These are phyloP conservation scores for Noturus placidus DNA, from an alignment of 2,113 vertebrate species.

Conservation along the genomic window DNA sequence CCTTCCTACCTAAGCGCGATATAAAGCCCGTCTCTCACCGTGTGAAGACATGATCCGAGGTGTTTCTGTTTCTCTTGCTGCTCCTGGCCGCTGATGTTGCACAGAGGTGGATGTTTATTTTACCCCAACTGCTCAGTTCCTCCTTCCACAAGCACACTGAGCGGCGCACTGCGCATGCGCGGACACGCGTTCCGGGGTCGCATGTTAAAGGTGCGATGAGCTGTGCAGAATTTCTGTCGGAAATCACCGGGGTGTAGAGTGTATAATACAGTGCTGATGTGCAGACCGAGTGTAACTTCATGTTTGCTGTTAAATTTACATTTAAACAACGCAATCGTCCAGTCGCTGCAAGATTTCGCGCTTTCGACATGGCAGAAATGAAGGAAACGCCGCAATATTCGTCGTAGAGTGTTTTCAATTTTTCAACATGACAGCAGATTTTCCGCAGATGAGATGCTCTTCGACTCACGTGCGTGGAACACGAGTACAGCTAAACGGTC, in stretches of 20 bases:
- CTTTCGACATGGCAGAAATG: too few relatives aligned
- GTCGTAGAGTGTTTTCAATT: too few relatives aligned
- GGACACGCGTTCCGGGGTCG: neutral
- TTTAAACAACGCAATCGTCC: neutral
- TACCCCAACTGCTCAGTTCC: constrained; percentile 8
- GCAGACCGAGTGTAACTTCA: neutral
- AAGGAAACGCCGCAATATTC: too few relatives aligned
- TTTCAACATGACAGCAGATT: too few relatives aligned
- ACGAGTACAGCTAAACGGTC: too few relatives aligned
- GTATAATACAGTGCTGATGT: neutral
- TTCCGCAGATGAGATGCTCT: too few relatives aligned
- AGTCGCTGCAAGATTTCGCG: too few relatives aligned
- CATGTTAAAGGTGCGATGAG: neutral
- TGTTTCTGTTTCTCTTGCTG: neutral
- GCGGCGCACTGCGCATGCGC: constrained; percentile 15
- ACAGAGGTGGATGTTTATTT: neutral
- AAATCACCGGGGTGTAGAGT: neutral
- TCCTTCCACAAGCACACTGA: neutral
- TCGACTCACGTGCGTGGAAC: too few relatives aligned
- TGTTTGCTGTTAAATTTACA: neutral
- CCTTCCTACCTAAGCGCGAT: too few relatives aligned
- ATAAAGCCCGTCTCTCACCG: neutral
- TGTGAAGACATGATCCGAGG: constrained; percentile 10
- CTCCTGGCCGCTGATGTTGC: neutral
- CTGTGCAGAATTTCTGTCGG: neutral